phyloP scores from a whole-genome alignment of 2,888 invertebrate genomes.

The Eubasilissa splendida region DNA sequence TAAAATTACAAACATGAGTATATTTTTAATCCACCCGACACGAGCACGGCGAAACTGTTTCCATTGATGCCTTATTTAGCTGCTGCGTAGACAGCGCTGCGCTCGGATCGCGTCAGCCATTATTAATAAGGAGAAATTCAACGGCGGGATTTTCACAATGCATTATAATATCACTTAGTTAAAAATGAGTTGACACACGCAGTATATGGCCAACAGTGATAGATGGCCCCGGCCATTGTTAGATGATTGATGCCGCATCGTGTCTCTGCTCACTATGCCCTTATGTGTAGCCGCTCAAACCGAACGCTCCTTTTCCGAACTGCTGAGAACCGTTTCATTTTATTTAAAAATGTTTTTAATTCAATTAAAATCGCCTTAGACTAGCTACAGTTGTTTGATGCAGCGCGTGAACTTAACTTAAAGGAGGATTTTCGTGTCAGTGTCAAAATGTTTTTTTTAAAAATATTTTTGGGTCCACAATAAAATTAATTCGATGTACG shows the following conservation, averaged over 20 bases:
- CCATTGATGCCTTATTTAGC: conserved; percentile 48
- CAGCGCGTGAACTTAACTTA: too few species aligned
- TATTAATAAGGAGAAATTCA: conserved; percentile 47
- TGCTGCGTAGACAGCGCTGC: conserved; percentile 28
- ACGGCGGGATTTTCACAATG: conserved; percentile 45
- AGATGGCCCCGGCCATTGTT: conserved; percentile 33
- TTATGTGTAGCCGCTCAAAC: conserved; percentile 7
- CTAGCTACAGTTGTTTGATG: too few species aligned
- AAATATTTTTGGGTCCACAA: too few species aligned
- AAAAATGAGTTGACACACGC: conserved; percentile 44
- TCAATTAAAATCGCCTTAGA: too few species aligned
- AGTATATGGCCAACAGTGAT: conserved; percentile 31
- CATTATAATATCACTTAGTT: conserved; percentile 41
- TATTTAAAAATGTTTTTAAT: conserved; percentile 13
- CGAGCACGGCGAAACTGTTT: conserved; percentile 37
- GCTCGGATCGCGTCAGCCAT: conserved; percentile 23
- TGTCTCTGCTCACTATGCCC: conserved; percentile 18
- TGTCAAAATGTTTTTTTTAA: too few species aligned
- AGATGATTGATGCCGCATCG: conserved; percentile 39
- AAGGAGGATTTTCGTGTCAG: too few species aligned
- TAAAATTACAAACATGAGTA: not conserved
- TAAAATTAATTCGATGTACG: too few species aligned
- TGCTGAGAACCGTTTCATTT: conserved; percentile 13
- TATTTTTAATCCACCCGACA: not conserved
- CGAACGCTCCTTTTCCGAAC: conserved; percentile 16